Evolutionary conservation across 2,113 vertebrate species (phyloP).

Genomic region (Tichodroma muraria): DNA sequence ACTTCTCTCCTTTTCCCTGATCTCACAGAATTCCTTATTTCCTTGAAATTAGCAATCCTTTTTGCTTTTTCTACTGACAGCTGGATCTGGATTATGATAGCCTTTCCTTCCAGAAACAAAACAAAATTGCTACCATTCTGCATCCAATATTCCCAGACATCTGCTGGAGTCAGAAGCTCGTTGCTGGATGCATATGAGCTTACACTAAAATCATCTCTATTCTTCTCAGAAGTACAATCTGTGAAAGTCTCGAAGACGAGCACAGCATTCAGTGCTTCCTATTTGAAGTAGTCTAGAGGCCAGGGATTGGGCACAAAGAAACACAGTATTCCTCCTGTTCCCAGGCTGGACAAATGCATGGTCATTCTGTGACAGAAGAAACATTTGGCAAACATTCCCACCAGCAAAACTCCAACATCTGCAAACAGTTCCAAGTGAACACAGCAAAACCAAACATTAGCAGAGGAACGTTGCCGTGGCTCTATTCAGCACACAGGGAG

Average conservation of each 20-base stretch:
- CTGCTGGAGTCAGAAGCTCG: slow-evolving; percentile 16
- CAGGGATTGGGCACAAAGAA: neutral
- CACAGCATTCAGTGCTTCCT: neutral
- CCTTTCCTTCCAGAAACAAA: slow-evolving; percentile 46
- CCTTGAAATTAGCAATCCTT: slow-evolving; percentile 31
- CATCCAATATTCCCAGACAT: slow-evolving; percentile 33
- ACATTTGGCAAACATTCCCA: slow-evolving; percentile 31
- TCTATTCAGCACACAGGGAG: neutral
- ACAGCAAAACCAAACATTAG: slow-evolving; percentile 9
- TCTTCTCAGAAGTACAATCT: slow-evolving; percentile 30
- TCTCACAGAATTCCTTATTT: slow-evolving; percentile 13
- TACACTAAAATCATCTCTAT: slow-evolving; percentile 40
- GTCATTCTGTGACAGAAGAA: slow-evolving; percentile 15
- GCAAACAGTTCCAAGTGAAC: neutral
- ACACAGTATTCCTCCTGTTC: neutral
- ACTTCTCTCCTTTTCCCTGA: neutral
- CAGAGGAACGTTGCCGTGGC: neutral
- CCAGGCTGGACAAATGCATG: slow-evolving; percentile 23
- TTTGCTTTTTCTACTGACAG: neutral
- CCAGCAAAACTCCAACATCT: slow-evolving; percentile 26
- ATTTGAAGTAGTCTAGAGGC: neutral
- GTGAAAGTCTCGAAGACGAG: neutral
- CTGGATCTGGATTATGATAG: slow-evolving; percentile 25
- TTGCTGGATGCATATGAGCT: slow-evolving; percentile 13
- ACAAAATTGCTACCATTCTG: slow-evolving; percentile 41